Percentiles rank a stretch among this genome's conserved stretches.
phyloP scores from a whole-genome alignment of 1,140 invertebrate genomes.

The Drosophila nasuta region DNA sequence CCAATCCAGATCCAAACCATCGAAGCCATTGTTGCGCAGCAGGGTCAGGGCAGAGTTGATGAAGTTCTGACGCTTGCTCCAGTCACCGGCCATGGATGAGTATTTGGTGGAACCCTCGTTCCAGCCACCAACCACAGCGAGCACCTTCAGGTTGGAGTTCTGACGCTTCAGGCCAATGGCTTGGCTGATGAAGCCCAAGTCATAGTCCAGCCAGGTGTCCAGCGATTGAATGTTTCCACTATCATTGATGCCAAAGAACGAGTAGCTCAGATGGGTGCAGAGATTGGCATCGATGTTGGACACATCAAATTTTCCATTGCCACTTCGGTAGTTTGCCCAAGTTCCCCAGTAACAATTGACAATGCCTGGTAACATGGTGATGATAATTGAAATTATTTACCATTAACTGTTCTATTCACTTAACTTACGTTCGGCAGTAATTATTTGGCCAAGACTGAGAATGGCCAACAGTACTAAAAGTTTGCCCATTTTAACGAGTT shows the following conservation, averaged over 20 bases:
- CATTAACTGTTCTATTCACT: background rate
- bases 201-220: constrained; percentile 69
- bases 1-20: constrained; percentile 93
- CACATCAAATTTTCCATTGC: constrained; percentile 88
- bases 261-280: constrained; percentile 91
- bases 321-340: constrained; percentile 89
- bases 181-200: constrained; percentile 84
- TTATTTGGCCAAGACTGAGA: constrained; percentile 52
- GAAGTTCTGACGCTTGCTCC: constrained; percentile 86
- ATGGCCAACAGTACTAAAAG: constrained; percentile 48
- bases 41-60: constrained; percentile 87
- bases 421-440: constrained; percentile 63
- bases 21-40: constrained; percentile 88
- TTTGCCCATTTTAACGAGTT: constrained; percentile 58
- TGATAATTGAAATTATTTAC: background rate
- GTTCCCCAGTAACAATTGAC: constrained; percentile 90
- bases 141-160: constrained; percentile 88
- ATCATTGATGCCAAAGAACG: constrained; percentile 88
- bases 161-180: constrained; percentile 87
- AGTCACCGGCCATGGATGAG: constrained; percentile 86
- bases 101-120: constrained; percentile 89
- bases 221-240: constrained; percentile 84
- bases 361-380: constrained; percentile 79
- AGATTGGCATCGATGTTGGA: constrained; percentile 88
- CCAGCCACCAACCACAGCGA: constrained; percentile 92